Base-by-base conservation (phyloP, 2,888 invertebrate species). In the Caenorhabditis macrosperma region DNA sequence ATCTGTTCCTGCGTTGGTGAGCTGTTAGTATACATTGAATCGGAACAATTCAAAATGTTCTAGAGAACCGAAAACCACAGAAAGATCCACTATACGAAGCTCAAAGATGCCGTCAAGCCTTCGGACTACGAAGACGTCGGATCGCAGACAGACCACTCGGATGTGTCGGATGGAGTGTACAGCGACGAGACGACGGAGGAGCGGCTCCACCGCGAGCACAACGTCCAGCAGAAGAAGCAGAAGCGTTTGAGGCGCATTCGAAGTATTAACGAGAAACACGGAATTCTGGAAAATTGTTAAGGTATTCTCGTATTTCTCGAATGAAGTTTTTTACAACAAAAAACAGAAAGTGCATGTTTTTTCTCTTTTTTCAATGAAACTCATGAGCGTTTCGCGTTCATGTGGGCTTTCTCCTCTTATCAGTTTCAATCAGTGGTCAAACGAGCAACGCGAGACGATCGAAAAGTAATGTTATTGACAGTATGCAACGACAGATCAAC, bases 101-200 rank as follows among this genome's bases (percentile, higher is more conserved):
- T 72, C 3, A n/a, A 1, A 15, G n/a, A 24, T 1, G 10, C 55
- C 22, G 9, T 7, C 1, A 15, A 41, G 1, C 22, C 6, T 17
- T 4, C 2, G 9, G 50, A 50, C 1, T 64, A 35, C 35, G 63
- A 72, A 1, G 72, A 72, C 50, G n/a, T 17, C 48, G 72, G 72
- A 9, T 64, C 63, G 4, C 57, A 72, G 48, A 72, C 72, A 0
- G 72, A 72, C 22, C 48, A 57, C 38, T 72, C 72, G 0, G 64
- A 72, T 1, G 15, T 57, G 26, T 72, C 72, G 5, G 72, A 64
- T 15, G 72, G 72, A 0, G 63, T 64, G 9, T 72, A 64, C n/a
- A 64, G 63, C 6, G 72, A 72, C 26, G 72, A 72, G 26, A 57
- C 63, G 4, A 20, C 10, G 1, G 72, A 57, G 30, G 63, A 72